A percentile compares a stretch with the other conserved stretches of the same genome.
Conservation (phyloP, 2,797 vertebrate species). For the Hafferia zeledoni region DNA sequence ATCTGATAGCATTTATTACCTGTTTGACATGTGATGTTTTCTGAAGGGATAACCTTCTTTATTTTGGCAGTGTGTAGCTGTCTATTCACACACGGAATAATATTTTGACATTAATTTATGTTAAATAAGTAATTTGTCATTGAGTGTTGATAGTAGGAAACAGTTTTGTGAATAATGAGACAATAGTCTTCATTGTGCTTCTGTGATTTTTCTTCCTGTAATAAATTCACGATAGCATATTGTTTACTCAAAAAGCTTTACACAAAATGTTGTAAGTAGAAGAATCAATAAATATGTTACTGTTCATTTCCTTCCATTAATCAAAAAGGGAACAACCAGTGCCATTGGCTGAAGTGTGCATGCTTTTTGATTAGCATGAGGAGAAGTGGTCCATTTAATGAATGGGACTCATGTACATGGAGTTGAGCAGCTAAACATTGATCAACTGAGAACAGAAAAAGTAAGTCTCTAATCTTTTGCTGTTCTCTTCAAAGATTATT, state of each 20-base stretch:
- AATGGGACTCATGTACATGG: background rate
- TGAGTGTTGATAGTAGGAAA: background rate
- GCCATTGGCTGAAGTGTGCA: background rate
- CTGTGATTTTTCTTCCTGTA: background rate
- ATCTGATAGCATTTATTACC: background rate
- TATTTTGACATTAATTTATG: background rate
- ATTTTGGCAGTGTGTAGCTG: background rate
- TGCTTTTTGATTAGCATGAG: background rate
- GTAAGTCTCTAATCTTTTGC: background rate
- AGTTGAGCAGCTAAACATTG: background rate
- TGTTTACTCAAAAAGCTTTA: background rate
- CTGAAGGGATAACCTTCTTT: background rate
- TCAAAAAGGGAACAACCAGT: background rate
- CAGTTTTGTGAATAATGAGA: background rate
- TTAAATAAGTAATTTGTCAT: background rate
- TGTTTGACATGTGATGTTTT: background rate
- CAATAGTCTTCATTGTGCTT: background rate
- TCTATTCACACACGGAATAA: background rate
- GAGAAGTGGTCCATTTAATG: background rate
- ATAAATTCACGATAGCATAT: background rate
- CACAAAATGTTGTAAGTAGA: background rate
- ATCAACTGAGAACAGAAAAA: background rate
- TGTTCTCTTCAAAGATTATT: background rate
- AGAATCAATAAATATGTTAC: background rate
- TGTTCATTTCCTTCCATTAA: background rate